These are phyloP conservation scores for Holothuria leucospilota DNA, from an alignment of 53 echinoderm and acorn worm genomes.

Conservation along the genomic window DNA sequence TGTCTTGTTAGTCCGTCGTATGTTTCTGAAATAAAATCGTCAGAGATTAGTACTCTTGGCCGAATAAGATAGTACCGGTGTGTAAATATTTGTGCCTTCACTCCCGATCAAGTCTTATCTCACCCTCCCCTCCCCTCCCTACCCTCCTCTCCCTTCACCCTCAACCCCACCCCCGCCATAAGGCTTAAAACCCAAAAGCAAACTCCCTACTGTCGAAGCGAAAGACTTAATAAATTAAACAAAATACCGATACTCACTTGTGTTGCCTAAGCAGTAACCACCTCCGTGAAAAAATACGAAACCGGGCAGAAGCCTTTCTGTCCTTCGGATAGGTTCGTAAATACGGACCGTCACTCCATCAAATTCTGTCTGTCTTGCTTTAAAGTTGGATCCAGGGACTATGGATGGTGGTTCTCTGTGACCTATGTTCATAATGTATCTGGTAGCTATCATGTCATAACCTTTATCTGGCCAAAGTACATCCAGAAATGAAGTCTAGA, in stretches of 20 bases:
- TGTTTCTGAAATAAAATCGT: conserved; percentile 22
- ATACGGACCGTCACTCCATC: conserved; percentile 13
- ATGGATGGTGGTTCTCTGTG: neutral
- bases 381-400: conserved; percentile 21
- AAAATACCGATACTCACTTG: neutral
- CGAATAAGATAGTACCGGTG: no score
- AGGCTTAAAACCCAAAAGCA: no score
- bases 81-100: no score
- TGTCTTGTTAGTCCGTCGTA: conserved; percentile 50
- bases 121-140: no score
- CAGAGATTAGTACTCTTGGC: no score
- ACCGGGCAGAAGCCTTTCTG: conserved; percentile 10
- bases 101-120: no score
- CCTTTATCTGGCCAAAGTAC: neutral
- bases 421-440: neutral
- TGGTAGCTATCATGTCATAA: neutral
- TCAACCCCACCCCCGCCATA: no score
- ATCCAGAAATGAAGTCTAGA: neutral
- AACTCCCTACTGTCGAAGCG: no score
- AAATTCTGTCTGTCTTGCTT: conserved; percentile 14
- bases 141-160: no score
- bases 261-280: conserved; percentile 6
- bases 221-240: no score
- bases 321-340: neutral
- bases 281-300: conserved; percentile 25